Evolutionary conservation across 2,797 vertebrate genomes (phyloP).

Genomic region (Champsocephalus esox): DNA sequence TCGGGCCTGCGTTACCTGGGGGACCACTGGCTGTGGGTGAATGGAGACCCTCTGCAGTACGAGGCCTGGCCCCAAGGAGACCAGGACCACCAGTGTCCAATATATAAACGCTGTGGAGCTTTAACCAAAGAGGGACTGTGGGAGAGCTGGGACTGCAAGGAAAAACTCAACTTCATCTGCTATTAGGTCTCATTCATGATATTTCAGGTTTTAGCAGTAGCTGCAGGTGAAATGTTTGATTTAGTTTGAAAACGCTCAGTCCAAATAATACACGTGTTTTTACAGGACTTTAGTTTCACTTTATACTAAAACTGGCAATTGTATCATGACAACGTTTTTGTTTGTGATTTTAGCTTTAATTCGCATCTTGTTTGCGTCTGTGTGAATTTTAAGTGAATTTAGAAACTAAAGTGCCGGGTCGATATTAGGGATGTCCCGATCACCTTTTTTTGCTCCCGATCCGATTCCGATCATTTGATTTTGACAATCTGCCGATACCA

Average conservation of each 20-base stretch:
- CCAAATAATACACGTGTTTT: neutral
- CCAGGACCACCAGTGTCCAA: constrained; percentile 47
- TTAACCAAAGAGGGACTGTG: constrained; percentile 29
- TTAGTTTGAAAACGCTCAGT: neutral
- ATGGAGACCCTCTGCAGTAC: constrained; percentile 17
- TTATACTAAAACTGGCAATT: neutral
- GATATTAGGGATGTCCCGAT: too few relatives aligned
- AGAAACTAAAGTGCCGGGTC: neutral
- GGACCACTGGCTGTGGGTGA: constrained; percentile 68
- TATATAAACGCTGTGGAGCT: constrained; percentile 38
- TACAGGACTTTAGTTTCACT: neutral
- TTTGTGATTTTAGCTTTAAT: neutral
- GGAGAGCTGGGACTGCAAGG: constrained; percentile 45
- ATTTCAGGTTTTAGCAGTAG: neutral
- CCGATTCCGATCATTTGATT: too few relatives aligned
- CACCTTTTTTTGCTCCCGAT: too few relatives aligned
- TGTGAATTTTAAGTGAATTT: neutral
- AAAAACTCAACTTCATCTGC: constrained; percentile 54
- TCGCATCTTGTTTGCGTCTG: neutral
- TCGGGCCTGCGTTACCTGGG: constrained; percentile 63
- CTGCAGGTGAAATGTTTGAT: neutral
- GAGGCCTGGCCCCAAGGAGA: constrained; percentile 12
- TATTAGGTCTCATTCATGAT: constrained; percentile 6
- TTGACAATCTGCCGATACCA: too few relatives aligned
- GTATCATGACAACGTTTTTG: neutral